Base-by-base conservation (phyloP, 2,888 invertebrate genomes). In the Chironomus riparius region DNA sequence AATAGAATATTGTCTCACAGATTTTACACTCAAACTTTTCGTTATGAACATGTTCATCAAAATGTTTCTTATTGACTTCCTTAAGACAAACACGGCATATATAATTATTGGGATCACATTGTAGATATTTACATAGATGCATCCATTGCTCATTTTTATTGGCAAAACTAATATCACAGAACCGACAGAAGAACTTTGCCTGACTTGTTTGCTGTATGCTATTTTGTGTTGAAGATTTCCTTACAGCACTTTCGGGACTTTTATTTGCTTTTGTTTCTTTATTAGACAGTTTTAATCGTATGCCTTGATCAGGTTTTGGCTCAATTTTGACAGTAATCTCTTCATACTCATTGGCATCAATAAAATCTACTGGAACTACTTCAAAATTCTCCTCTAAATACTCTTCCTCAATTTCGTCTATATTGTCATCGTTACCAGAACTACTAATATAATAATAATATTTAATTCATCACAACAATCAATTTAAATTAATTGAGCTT, bases 21-120 rank as follows among this genome's bases (percentile, higher is more conserved):
- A 15, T n/a, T 12, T 56, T 56, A 18, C 56, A 56, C n/a, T 15
- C 18, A n/a, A 15, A 56, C 56, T 15, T 62, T 21, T 72, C 72
- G 6, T 65, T n/a, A 13, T 50, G 73, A 3, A 73, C n/a, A 22
- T 73, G 73, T 22, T 73, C 38, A 38, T 61, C 56, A 12, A 73
- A 73, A 18, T 24, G 28, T 7, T 73, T 73, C 13, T 38, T 22
- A 47, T 56, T 65, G 5, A 73, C 15, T n/a, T 73, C 65, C 18
- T 73, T 65, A 21, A 21, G 13, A 47, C 73, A 73, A 7, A 73
- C 47, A 3, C 65, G 21, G 47, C 73, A 73, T n/a, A 73, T 47
- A 38, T 65, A 73, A 62, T 73, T 73, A 15, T 73, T 65, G 47
- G 73, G 65, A 65, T 62, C 65, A 18, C 73, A 73, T 22, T 73